phyloP scores from a whole-genome alignment of 2,113 vertebrate species.

The Clupea harengus region DNA sequence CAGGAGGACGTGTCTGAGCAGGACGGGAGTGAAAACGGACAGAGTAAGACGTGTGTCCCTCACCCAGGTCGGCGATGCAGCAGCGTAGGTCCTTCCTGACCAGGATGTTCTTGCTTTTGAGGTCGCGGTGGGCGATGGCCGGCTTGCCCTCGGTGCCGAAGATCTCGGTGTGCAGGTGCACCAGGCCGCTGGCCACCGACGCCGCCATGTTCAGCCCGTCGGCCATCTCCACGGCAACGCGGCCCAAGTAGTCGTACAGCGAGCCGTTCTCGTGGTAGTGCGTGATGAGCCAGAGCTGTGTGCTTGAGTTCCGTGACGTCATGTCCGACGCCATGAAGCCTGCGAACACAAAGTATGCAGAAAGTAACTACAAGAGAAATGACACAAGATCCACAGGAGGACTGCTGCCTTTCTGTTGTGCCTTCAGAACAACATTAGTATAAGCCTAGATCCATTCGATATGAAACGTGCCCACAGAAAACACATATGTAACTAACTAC shows the following conservation, averaged over 20 bases:
- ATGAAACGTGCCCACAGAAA: too few species aligned
- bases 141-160: slow-evolving; percentile 78
- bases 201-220: slow-evolving; percentile 76
- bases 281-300: slow-evolving; percentile 81
- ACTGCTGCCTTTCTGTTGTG: too few species aligned
- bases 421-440: too few species aligned
- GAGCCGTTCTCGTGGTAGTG: slow-evolving; percentile 80
- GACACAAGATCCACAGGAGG: too few species aligned
- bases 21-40: not conserved
- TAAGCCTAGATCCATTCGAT: too few species aligned
- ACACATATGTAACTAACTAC: too few species aligned
- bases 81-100: slow-evolving; percentile 78
- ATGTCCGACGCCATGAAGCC: slow-evolving; percentile 81
- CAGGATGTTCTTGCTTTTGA: slow-evolving; percentile 81
- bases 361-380: too few species aligned
- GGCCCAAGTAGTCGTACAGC: slow-evolving; percentile 79
- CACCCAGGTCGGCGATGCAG: slow-evolving; percentile 81
- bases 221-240: slow-evolving; percentile 70
- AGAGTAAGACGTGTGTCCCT: slow-evolving; percentile 22
- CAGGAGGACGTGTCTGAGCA: not conserved
- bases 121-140: slow-evolving; percentile 77
- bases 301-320: slow-evolving; percentile 81
- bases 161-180: slow-evolving; percentile 79
- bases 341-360: slow-evolving; percentile 32
- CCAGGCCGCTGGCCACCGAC: slow-evolving; percentile 72